These are phyloP conservation scores for Litoditis marina DNA, from an alignment of 2,888 invertebrate genomes.

Conservation along the genomic window DNA sequence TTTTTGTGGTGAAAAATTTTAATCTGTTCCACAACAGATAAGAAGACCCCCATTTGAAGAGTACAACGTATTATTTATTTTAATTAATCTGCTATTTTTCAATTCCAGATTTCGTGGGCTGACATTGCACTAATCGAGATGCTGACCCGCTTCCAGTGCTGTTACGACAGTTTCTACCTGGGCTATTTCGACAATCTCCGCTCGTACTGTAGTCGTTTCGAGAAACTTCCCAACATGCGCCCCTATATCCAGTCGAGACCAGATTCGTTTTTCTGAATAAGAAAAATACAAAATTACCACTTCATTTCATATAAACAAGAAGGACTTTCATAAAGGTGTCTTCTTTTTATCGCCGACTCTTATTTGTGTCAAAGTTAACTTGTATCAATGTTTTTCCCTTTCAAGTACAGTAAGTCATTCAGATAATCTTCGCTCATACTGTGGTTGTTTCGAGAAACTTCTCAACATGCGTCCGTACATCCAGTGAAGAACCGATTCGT, in stretches of 20 bases:
- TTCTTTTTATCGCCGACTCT: too few relatives aligned
- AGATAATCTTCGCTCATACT: slow-evolving; percentile 29
- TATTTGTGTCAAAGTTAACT: too few relatives aligned
- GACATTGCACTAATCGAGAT: slow-evolving; percentile 50
- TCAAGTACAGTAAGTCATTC: slow-evolving; percentile 43
- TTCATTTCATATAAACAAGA: too few relatives aligned
- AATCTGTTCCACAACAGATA: too few relatives aligned
- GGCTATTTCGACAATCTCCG: slow-evolving; percentile 38
- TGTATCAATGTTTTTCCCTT: too few relatives aligned
- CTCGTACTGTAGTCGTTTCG: slow-evolving; percentile 33
- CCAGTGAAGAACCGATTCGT: slow-evolving; percentile 35
- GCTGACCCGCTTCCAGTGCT: slow-evolving; percentile 43
- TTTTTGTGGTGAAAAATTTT: too few relatives aligned
- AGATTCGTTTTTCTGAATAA: slow-evolving; percentile 36
- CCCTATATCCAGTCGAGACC: slow-evolving; percentile 37
- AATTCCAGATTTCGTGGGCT: slow-evolving; percentile 49
- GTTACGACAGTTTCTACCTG: slow-evolving; percentile 47
- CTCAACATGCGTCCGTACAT: slow-evolving; percentile 39
- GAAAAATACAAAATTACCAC: too few relatives aligned
- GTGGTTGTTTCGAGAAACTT: slow-evolving; percentile 34
- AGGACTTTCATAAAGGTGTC: too few relatives aligned
- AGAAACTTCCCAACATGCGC: slow-evolving; percentile 33
- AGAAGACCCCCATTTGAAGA: too few relatives aligned
- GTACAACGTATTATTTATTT: too few relatives aligned
- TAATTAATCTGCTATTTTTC: slow-evolving; percentile 4